Evolutionary conservation across 2,113 vertebrate genomes (phyloP), one percentile per base, ranked within the genome.

Genomic region (Lepisosteus osseus): DNA sequence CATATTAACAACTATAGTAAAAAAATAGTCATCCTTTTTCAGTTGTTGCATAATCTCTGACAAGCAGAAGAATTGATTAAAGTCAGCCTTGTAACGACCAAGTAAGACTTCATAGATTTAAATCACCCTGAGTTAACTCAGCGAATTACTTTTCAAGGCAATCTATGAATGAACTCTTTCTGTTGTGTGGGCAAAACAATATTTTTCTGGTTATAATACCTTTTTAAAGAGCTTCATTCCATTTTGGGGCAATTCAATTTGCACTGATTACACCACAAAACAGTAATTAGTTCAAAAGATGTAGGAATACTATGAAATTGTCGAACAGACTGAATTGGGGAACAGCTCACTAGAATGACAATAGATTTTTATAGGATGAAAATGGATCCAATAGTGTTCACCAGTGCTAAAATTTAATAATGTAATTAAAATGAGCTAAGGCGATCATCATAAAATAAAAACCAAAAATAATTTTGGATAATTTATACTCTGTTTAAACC

Each of bases 391-490:
- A 42, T 67, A 71, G 56, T 63, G 70, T 63, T 66, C 17, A 56
- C 56, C 61, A 73, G 56, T 68, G 65, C 70, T 72, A 63, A 72
- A 74, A 76, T 67, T 74, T 72, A 74, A 77, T 77, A 64, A 79
- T 63, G 75, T 67, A 44, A 76, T 79, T 79, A 82, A 72, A 72
- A 77, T 57, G 64, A 29, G 59, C 69, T 74, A 15, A n/a, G 61
- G 69, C 51, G 66, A 29, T 29, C 29, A 29, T 29, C 29, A 29
- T 29, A 29, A 29, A 29, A 29, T 29, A 29, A 29, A 17, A 29
- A 29, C 29, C 29, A 29, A 29, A 29, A 29, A 29, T 29, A 29
- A 29, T 29, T 29, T 29, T 29, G 29, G 29, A 29, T 29, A 29
- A 29, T 29, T 29, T 29, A 29, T 29, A 29, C 2, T 29, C 29